Evolutionary conservation across 2,888 invertebrate species (phyloP).

Genomic region (Parapristionchus giblindavisi): DNA sequence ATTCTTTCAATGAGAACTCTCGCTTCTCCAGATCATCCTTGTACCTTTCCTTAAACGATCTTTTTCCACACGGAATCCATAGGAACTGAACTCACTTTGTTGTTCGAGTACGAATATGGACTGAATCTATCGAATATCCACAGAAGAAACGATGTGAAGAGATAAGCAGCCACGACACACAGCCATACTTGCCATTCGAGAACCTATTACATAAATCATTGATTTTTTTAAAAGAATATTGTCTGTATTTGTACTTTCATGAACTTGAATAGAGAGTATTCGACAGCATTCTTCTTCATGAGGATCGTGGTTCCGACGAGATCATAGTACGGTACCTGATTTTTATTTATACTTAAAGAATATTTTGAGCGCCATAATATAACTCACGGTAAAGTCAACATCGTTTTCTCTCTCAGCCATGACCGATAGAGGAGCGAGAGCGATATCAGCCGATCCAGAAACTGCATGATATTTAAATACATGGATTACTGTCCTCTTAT

Average conservation of each 20-base stretch:
- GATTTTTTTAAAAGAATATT: neutral
- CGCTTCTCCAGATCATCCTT: constrained; percentile 78
- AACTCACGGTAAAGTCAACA: constrained; percentile 84
- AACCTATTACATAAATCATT: constrained; percentile 47
- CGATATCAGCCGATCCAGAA: constrained; percentile 82
- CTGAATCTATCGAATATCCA: constrained; percentile 97
- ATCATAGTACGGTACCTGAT: constrained; percentile 89
- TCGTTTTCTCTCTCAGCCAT: constrained; percentile 97
- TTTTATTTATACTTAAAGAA: neutral
- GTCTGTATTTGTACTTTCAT: constrained; percentile 78
- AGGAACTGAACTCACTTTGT: constrained; percentile 71
- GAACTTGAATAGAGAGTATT: constrained; percentile 93
- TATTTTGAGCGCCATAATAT: too few species aligned
- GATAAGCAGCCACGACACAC: constrained; percentile 91
- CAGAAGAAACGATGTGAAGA: constrained; percentile 91
- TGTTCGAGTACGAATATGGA: constrained; percentile 93
- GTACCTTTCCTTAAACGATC: constrained; percentile 79
- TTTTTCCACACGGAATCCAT: constrained; percentile 1
- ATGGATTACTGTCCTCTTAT: neutral
- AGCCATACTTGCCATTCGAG: constrained; percentile 95
- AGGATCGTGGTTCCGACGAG: constrained; percentile 94
- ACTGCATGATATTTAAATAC: constrained; percentile 38
- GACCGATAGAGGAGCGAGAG: constrained; percentile 89
- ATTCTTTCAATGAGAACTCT: constrained; percentile 92
- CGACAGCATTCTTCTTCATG: constrained; percentile 87